These are phyloP conservation scores for Microtus montanus DNA, from an alignment of 2,113 vertebrate species.

Conservation along the genomic window DNA sequence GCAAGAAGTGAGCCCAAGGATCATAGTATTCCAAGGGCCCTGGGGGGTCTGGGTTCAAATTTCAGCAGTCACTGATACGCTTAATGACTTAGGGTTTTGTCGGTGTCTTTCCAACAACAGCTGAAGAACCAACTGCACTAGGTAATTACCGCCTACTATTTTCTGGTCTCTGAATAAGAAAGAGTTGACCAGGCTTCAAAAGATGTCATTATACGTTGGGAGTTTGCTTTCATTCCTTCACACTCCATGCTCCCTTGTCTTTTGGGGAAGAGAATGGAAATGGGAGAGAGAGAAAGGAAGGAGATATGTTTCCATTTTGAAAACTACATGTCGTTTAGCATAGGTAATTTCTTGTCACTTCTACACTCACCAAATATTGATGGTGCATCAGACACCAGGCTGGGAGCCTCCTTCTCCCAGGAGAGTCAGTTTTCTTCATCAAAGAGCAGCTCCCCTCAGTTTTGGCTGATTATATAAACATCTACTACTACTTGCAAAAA, in stretches of 20 bases:
- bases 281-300: background rate
- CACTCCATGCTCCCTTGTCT: background rate
- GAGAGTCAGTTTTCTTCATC: constrained; percentile 32
- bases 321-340: background rate
- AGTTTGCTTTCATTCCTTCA: constrained; percentile 29
- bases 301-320: background rate
- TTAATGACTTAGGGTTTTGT: constrained; percentile 5
- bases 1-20: constrained; percentile 20
- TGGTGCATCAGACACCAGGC: background rate
- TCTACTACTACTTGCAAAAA: background rate
- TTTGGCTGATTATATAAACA: constrained; percentile 27
- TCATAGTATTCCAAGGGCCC: background rate
- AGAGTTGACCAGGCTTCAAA: constrained; percentile 41
- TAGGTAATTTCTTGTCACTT: background rate
- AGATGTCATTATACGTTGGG: background rate
- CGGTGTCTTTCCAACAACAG: background rate
- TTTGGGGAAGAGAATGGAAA: background rate
- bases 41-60: constrained; percentile 50
- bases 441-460: background rate
- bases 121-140: background rate
- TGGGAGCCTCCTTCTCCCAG: background rate
- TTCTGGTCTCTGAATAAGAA: constrained; percentile 46
- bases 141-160: constrained; percentile 33
- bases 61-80: background rate
- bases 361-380: background rate